These are phyloP conservation scores for Varanus salvator DNA, from an alignment of 2,113 vertebrate genomes.

Conservation along the genomic window DNA sequence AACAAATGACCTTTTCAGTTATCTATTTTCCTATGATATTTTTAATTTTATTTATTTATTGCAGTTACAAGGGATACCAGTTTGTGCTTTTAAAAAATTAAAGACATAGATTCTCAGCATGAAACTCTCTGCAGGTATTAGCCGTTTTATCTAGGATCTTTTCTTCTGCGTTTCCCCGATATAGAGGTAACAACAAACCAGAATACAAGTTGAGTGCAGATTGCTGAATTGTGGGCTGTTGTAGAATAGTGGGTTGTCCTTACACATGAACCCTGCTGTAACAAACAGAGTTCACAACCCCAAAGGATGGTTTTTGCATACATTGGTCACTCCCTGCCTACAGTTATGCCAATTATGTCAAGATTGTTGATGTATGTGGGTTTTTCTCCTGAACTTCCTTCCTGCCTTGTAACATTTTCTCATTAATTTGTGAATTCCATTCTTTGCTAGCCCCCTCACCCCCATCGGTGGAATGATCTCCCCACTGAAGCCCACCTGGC, in stretches of 20 bases:
- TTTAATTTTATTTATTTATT: not conserved
- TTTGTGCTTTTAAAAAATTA: not conserved
- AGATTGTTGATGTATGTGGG: not conserved
- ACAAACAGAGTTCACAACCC: no score
- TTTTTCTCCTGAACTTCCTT: no score
- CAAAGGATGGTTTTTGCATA: not conserved
- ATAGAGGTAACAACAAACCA: not conserved
- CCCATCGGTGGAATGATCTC: no score
- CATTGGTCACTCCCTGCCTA: not conserved
- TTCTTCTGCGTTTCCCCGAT: not conserved
- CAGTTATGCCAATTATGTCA: no score
- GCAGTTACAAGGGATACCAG: not conserved
- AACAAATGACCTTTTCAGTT: not conserved
- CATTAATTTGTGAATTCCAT: not conserved
- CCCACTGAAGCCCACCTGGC: no score
- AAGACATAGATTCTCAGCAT: not conserved
- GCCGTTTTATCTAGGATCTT: not conserved
- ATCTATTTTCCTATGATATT: not conserved
- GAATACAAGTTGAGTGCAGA: not conserved
- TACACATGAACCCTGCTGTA: no score
- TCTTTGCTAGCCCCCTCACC: no score
- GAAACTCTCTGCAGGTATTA: not conserved
- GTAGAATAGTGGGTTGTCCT: no score
- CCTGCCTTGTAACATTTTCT: not conserved
- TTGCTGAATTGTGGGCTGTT: no score